These are phyloP conservation scores for Siniperca chuatsi DNA, from an alignment of 2,113 vertebrate species.

Conservation along the genomic window DNA sequence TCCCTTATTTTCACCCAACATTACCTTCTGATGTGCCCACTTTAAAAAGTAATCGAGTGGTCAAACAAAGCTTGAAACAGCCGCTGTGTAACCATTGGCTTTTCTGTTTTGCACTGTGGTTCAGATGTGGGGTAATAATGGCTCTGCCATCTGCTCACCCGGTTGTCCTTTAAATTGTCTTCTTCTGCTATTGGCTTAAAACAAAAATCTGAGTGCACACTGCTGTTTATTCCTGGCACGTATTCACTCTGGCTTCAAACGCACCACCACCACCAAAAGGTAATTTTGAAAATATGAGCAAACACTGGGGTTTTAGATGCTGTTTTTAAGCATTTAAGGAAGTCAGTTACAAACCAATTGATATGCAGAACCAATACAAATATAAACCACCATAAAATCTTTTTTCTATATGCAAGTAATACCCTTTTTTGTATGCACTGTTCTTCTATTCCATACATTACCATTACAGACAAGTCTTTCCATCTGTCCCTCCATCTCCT, in stretches of 20 bases:
- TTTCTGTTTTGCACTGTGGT: constrained; percentile 63
- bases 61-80: constrained; percentile 70
- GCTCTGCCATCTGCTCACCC: constrained; percentile 68
- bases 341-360: neutral
- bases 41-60: constrained; percentile 78
- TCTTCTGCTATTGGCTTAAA: constrained; percentile 51
- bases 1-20: constrained; percentile 65
- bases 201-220: constrained; percentile 21
- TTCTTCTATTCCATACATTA: neutral
- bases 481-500: neutral
- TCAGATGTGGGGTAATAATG: constrained; percentile 66
- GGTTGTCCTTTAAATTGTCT: constrained; percentile 56
- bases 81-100: constrained; percentile 47
- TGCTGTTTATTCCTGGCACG: constrained; percentile 20
- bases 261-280: neutral
- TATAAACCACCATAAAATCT: neutral
- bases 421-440: neutral
- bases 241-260: neutral
- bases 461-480: neutral
- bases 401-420: neutral
- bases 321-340: neutral
- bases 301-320: neutral
- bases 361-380: neutral
- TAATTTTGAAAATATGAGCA: constrained; percentile 28
- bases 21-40: constrained; percentile 71